Base-by-base conservation (phyloP, 2,113 vertebrate genomes). In the Ciconia boyciana region DNA sequence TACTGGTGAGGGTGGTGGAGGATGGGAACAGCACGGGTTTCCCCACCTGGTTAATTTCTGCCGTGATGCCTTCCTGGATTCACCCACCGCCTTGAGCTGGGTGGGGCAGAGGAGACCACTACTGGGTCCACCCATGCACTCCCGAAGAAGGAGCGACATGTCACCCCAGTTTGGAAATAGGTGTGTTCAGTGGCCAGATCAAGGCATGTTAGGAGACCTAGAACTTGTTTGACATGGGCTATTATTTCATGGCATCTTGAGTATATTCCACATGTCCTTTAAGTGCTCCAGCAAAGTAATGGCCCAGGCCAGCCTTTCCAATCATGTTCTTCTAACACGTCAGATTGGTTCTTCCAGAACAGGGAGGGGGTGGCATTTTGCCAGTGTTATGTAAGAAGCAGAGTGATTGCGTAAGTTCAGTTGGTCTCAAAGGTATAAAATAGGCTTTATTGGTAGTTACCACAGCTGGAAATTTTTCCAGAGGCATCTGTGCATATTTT, bases 131-230 rank as follows among this genome's bases (percentile, higher is more conserved):
- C 93, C 84, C 89, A 60, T 91, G 55, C 0, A 0, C 71, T 89
- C 36, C 86, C 54, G 60, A 80, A 81, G 61, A 90, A 90, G 55
- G 54, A 96, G 70, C 1, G 2, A 91, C 61, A 22, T 97, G 96
- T 89, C 94, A 96, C 75, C 95, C 87, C 66, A 85, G 31, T 93
- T 90, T 93, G 71, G 93, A 83, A 95, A 95, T 87, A 88, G 91
- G 91, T 89, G 91, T 95, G 95, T 96, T 95, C 94, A 94, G 95
- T 95, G 95, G 96, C 91, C 94, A 96, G 87, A 93, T 90, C 91
- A 93, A 94, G 95, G 91, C 4, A 0, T 8, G 0, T 82, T 87
- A 83, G 72, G 54, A 97, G 78, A 78, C 89, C 71, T 55, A 61
- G 91, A 96, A 96, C 93, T 90, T 89, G 94, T 93, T 94, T 95